Conservation (phyloP, 2,113 vertebrate genomes). For the Scomber colias region DNA sequence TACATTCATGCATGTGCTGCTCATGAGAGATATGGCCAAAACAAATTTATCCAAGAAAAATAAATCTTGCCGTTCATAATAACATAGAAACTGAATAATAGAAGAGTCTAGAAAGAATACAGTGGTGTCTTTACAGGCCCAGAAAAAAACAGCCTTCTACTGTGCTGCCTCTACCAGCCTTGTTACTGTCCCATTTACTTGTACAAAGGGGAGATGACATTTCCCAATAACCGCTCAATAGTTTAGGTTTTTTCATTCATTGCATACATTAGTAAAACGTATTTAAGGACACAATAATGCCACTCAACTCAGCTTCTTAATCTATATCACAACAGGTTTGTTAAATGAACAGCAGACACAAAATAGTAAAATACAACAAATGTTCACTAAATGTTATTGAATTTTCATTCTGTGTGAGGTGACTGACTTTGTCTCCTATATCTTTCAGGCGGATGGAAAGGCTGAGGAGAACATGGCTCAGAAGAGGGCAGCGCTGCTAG, state of each 20-base stretch:
- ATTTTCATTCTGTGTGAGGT: background rate
- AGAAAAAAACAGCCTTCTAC: background rate
- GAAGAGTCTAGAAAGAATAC: background rate
- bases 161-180: background rate
- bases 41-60: background rate
- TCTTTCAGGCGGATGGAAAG: conserved; percentile 91
- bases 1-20: background rate
- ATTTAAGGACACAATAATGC: background rate
- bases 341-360: background rate
- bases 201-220: conserved; percentile 16
- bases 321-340: background rate
- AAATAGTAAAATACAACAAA: background rate
- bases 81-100: background rate
- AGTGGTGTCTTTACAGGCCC: too few relatives aligned
- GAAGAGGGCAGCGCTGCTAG: conserved; percentile 94
- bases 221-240: background rate
- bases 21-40: background rate
- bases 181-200: conserved; percentile 1
- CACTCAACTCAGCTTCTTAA: background rate
- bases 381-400: background rate
- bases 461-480: conserved; percentile 95
- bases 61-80: background rate
- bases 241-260: conserved; percentile 6
- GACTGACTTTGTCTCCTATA: conserved; percentile 7
- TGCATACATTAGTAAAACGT: conserved; percentile 1